Percentiles rank a stretch among this genome's conserved stretches.
Conservation (phyloP, 2,113 vertebrate species). For the Mirounga angustirostris region DNA sequence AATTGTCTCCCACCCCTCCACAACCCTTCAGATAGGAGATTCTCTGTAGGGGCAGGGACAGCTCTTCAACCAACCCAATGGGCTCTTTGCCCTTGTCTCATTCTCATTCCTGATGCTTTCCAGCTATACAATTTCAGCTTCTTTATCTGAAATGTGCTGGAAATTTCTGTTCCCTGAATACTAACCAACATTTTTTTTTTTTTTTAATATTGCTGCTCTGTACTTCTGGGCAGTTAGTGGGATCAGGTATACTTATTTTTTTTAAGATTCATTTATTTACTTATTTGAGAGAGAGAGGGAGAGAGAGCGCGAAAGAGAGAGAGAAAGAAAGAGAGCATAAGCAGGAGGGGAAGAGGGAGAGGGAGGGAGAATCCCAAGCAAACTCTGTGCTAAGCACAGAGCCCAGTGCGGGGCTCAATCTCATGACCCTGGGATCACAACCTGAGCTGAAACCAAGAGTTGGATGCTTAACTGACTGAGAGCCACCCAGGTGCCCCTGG, state of each 20-base stretch:
- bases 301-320: too few species aligned
- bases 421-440: background rate
- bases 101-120: constrained; percentile 13
- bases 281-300: background rate
- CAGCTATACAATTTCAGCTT: constrained; percentile 31
- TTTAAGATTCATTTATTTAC: background rate
- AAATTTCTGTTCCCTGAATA: constrained; percentile 55
- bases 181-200: constrained; percentile 60
- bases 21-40: background rate
- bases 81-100: background rate
- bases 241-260: background rate
- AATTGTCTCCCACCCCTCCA: background rate
- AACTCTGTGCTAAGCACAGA: background rate
- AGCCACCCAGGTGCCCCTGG: background rate
- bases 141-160: constrained; percentile 40
- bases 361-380: background rate
- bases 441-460: background rate
- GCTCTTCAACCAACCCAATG: background rate
- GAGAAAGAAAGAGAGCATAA: background rate
- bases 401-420: background rate
- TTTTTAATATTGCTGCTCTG: constrained; percentile 45
- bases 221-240: background rate
- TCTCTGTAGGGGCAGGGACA: background rate
- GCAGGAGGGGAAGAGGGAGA: background rate
- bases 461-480: background rate